A percentile compares a stretch with the other conserved stretches of the same genome.
Evolutionary conservation across 2,888 invertebrate genomes (phyloP).

Genomic region (Drosophila barbarae): DNA sequence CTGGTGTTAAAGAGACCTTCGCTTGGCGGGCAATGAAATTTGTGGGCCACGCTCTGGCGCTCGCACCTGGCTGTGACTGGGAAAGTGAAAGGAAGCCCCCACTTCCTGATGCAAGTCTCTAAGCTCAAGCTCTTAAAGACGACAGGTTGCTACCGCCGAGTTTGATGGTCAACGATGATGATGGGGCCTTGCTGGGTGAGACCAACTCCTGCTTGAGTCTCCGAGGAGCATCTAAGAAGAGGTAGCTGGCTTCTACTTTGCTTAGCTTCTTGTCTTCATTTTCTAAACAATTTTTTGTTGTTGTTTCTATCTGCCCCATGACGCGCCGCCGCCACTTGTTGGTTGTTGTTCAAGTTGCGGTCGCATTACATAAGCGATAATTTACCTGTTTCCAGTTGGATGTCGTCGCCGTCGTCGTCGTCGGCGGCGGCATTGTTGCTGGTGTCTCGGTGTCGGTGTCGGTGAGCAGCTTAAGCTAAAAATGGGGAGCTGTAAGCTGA

Average conservation of each 20-base stretch:
- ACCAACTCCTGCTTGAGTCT: neutral
- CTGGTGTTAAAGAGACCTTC: slow-evolving; percentile 37
- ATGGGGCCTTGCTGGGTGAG: neutral
- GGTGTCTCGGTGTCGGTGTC: slow-evolving; percentile 15
- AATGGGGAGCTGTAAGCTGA: slow-evolving; percentile 1
- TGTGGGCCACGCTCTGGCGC: slow-evolving; percentile 50
- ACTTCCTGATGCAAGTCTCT: slow-evolving; percentile 65
- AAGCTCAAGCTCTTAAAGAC: slow-evolving; percentile 11
- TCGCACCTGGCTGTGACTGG: slow-evolving; percentile 32
- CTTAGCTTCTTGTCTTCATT: slow-evolving; percentile 19
- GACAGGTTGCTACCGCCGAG: slow-evolving; percentile 11
- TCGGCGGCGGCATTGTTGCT: slow-evolving; percentile 51
- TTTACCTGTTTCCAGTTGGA: slow-evolving; percentile 67
- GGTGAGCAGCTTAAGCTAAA: neutral
- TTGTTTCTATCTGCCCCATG: slow-evolving; percentile 27
- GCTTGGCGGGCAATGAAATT: slow-evolving; percentile 44
- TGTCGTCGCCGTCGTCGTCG: slow-evolving; percentile 36
- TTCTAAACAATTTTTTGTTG: slow-evolving; percentile 25
- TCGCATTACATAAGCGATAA: slow-evolving; percentile 68
- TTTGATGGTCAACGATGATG: slow-evolving; percentile 21
- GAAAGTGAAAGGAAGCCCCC: slow-evolving; percentile 76
- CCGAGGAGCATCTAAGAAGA: neutral
- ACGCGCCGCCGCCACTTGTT: slow-evolving; percentile 10
- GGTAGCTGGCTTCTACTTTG: neutral
- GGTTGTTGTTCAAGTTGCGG: slow-evolving; percentile 27